These are phyloP conservation scores for Cherax quadricarinatus DNA, from an alignment of 1,140 invertebrate genomes.

Conservation along the genomic window DNA sequence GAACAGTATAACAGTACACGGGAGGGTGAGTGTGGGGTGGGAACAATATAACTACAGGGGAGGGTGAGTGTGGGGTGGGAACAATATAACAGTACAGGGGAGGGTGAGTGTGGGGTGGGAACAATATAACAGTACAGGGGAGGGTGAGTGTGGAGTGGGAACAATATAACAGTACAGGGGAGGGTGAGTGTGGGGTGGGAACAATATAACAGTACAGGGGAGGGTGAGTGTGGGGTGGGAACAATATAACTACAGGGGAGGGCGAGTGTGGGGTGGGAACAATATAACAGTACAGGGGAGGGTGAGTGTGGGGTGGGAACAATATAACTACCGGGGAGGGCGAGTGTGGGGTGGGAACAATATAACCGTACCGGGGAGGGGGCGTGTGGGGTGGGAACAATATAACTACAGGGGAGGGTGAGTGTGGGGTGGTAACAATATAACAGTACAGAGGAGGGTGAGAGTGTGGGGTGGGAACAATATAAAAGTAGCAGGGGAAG, in stretches of 20 bases:
- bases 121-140: too few relatives aligned
- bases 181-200: too few relatives aligned
- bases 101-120: too few relatives aligned
- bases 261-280: not conserved
- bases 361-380: not conserved
- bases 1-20: too few relatives aligned
- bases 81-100: too few relatives aligned
- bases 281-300: not conserved
- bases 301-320: not conserved
- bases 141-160: too few relatives aligned
- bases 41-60: not conserved
- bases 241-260: not conserved
- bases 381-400: not conserved
- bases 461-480: not conserved
- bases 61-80: not conserved
- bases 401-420: not conserved
- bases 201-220: too few relatives aligned
- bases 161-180: too few relatives aligned
- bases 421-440: not conserved
- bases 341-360: not conserved
- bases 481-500: not conserved
- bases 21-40: not conserved
- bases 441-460: not conserved
- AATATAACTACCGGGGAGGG: not conserved
- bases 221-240: not conserved